A percentile compares a stretch with the other conserved stretches of the same genome.
phyloP scores from a whole-genome alignment of 2,113 vertebrate genomes.

The Ptilorrhoa leucosticta region DNA sequence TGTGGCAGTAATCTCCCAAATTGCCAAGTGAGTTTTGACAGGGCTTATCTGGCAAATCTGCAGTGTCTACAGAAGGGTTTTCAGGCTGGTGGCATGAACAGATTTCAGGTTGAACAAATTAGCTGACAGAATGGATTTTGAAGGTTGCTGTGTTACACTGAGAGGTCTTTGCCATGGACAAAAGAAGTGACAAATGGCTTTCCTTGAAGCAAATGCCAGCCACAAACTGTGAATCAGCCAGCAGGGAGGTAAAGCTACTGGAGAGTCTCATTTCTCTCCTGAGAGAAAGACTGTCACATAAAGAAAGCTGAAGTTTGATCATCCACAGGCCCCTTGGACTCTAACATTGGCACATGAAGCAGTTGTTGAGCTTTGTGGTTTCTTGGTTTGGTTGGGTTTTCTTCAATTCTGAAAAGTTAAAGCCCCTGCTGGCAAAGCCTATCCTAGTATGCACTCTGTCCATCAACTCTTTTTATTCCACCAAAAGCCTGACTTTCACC shows the following conservation, averaged over 20 bases:
- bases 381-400: neutral
- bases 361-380: neutral
- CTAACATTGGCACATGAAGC: neutral
- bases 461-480: neutral
- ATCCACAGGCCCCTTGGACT: neutral
- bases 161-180: neutral
- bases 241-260: neutral
- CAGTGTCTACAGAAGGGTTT: neutral
- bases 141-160: neutral
- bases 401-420: neutral
- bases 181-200: conserved; percentile 8
- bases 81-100: neutral
- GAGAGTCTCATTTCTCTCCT: neutral
- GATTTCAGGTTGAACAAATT: neutral
- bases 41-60: neutral
- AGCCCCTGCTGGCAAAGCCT: neutral
- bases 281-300: neutral
- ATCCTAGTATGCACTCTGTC: neutral
- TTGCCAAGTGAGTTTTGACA: neutral
- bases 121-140: conserved; percentile 14
- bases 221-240: conserved; percentile 25
- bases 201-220: neutral
- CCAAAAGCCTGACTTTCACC: neutral
- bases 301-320: conserved; percentile 3
- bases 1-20: neutral